A percentile compares a stretch with the other conserved stretches of the same genome.
Conservation (phyloP, 2,888 invertebrate species). For the Bellardia pandia region DNA sequence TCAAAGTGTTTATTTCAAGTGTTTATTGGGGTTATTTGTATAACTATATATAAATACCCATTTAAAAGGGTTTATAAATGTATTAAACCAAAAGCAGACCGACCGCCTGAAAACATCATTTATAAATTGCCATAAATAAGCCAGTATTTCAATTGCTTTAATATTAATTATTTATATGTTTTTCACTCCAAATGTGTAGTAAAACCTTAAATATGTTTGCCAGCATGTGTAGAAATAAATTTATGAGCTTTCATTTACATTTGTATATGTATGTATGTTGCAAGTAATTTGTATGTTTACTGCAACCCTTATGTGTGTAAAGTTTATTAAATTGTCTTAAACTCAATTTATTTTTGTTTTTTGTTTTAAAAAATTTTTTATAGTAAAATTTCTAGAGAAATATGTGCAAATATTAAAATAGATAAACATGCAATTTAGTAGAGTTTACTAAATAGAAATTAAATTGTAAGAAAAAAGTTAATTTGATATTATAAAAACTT, state of each 20-base stretch:
- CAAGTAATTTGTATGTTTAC: not conserved
- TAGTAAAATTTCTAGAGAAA: not conserved
- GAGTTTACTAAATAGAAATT: too few species aligned
- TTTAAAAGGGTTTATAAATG: not conserved
- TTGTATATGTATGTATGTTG: not conserved
- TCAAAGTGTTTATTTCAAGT: not conserved
- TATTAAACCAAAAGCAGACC: not conserved
- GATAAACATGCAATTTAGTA: too few species aligned
- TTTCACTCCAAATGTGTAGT: not conserved
- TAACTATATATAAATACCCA: too few species aligned
- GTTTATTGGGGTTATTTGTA: not conserved
- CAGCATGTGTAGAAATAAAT: not conserved
- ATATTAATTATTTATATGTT: conserved; percentile 3
- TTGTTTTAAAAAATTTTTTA: not conserved
- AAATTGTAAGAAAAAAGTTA: too few species aligned
- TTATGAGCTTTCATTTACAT: not conserved
- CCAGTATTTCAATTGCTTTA: conserved; percentile 12
- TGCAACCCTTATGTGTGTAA: not conserved
- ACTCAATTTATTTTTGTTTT: conserved; percentile 41
- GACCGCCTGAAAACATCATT: conserved; percentile 9
- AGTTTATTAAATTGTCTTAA: conserved; percentile 44
- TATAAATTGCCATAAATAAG: not conserved
- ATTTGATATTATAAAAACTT: too few species aligned
- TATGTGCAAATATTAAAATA: not conserved
- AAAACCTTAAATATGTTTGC: not conserved